phyloP scores from a whole-genome alignment of 2,113 vertebrate species.

The Strix aluco region DNA sequence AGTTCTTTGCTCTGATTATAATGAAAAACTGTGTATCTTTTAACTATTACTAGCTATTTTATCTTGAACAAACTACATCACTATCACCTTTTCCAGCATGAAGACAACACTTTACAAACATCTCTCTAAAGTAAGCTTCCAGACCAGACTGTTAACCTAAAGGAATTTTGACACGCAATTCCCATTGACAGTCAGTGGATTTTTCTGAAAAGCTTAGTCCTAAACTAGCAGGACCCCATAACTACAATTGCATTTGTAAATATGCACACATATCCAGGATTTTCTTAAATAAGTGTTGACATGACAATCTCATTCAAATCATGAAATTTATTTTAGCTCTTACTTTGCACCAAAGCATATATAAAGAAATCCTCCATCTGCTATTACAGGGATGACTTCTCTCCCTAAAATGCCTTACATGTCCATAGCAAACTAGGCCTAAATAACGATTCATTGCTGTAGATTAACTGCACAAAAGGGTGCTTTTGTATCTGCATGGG shows the following conservation, averaged over 20 bases:
- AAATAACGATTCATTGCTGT: not conserved
- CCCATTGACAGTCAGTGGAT: not conserved
- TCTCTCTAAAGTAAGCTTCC: not conserved
- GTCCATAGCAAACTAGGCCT: not conserved
- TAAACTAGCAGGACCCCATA: not conserved
- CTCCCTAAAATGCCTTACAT: not conserved
- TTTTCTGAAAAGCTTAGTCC: not conserved
- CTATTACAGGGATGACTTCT: not conserved
- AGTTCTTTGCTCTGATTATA: not conserved
- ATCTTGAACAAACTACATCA: not conserved
- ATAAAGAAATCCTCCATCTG: slow-evolving; percentile 16
- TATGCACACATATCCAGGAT: not conserved
- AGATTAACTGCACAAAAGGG: not conserved
- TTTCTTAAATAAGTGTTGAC: not conserved
- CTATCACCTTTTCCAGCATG: not conserved
- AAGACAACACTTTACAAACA: not conserved
- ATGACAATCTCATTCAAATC: not conserved
- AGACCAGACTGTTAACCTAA: not conserved
- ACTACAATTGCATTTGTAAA: not conserved
- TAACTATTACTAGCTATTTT: not conserved
- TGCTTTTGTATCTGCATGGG: not conserved
- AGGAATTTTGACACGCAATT: not conserved
- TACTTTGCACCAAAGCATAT: not conserved
- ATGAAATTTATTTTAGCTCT: not conserved
- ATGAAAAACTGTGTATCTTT: not conserved